phyloP scores from a whole-genome alignment of 1,140 invertebrate species.

The Calephelis nemesis region DNA sequence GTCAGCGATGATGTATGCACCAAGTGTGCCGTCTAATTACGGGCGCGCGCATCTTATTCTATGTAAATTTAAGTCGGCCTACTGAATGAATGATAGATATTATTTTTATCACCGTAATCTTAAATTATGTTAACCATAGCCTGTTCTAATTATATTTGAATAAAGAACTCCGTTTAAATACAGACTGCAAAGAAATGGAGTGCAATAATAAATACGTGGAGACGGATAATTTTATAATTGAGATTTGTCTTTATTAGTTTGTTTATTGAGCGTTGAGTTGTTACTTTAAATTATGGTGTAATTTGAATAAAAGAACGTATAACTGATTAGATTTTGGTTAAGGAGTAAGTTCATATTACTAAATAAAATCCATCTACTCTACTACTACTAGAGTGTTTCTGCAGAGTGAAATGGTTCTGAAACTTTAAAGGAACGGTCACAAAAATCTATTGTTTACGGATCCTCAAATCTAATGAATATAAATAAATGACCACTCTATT shows the following conservation, averaged over 20 bases:
- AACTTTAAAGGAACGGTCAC: too few relatives aligned
- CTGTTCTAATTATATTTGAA: slow-evolving; percentile 9
- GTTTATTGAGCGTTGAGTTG: neutral
- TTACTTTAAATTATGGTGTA: too few relatives aligned
- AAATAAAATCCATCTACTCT: too few relatives aligned
- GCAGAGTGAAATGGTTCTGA: too few relatives aligned
- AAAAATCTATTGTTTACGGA: too few relatives aligned
- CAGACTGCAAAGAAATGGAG: neutral
- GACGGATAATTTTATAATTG: neutral
- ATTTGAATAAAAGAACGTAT: too few relatives aligned
- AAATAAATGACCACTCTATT: too few relatives aligned
- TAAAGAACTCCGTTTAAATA: neutral
- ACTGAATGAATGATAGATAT: slow-evolving; percentile 47
- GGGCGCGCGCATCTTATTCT: slow-evolving; percentile 59
- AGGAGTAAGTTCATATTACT: too few relatives aligned
- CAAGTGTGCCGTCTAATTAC: slow-evolving; percentile 56
- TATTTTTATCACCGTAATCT: slow-evolving; percentile 44
- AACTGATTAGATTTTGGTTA: too few relatives aligned
- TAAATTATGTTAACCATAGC: slow-evolving; percentile 25
- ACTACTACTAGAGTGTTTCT: too few relatives aligned
- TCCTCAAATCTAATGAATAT: too few relatives aligned
- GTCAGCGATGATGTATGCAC: slow-evolving; percentile 60
- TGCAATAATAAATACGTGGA: too few relatives aligned
- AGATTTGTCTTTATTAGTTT: neutral
- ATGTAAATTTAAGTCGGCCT: slow-evolving; percentile 57